Evolutionary conservation across 2,113 vertebrate species (phyloP).

Genomic region (Anthoscopus minutus): DNA sequence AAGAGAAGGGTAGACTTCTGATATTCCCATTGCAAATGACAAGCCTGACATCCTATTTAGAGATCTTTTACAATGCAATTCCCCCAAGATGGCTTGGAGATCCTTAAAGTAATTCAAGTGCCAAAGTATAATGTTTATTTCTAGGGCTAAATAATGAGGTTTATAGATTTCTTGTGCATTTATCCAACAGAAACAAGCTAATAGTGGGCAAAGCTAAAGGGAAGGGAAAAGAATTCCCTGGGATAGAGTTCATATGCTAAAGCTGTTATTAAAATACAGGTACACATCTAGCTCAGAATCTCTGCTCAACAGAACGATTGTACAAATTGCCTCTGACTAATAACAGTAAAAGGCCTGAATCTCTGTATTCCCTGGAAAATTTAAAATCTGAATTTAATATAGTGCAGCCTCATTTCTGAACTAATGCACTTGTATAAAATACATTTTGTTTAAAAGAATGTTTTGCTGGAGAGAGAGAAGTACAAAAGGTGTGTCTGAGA

Average conservation of each 20-base stretch:
- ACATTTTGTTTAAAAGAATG: not conserved
- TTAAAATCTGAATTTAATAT: not conserved
- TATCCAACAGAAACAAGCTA: not conserved
- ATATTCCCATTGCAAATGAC: not conserved
- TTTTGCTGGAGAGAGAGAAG: not conserved
- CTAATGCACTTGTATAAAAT: not conserved
- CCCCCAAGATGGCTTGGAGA: not conserved
- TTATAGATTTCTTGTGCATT: not conserved
- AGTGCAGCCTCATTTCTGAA: not conserved
- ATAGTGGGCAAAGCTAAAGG: not conserved
- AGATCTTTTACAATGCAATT: not conserved
- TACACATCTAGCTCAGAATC: not conserved
- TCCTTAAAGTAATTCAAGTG: not conserved
- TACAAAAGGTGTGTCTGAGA: not conserved
- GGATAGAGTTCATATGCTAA: not conserved
- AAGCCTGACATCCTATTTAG: not conserved
- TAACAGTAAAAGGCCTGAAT: not conserved
- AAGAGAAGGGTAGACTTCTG: not conserved
- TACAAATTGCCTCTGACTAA: not conserved
- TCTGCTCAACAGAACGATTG: not conserved
- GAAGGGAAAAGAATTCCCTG: not conserved
- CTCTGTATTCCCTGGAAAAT: not conserved
- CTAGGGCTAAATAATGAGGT: not conserved
- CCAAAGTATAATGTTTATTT: not conserved
- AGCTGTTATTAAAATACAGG: not conserved